Evolutionary conservation across 2,113 vertebrate genomes (phyloP).

Genomic region (Crotalus viridis): DNA sequence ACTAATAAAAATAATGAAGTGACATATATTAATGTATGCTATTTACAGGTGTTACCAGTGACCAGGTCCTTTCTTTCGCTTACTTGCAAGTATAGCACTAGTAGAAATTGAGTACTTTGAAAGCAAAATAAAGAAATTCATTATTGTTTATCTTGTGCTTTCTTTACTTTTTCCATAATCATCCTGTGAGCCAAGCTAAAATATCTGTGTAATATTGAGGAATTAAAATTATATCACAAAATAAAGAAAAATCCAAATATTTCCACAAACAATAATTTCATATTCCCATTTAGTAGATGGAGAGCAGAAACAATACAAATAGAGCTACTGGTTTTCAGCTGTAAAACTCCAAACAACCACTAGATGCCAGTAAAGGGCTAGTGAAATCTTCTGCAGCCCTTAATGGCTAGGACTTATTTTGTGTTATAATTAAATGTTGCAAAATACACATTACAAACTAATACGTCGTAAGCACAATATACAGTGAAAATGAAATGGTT

Average conservation of each 20-base stretch:
- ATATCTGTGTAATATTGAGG: background rate
- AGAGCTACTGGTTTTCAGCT: background rate
- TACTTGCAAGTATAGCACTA: too few relatives aligned
- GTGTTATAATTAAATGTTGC: background rate
- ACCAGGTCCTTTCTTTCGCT: background rate
- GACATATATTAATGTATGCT: background rate
- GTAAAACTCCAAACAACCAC: background rate
- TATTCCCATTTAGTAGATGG: background rate
- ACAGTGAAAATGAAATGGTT: background rate
- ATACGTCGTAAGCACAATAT: background rate
- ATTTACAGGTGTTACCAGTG: background rate
- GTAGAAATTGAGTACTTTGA: too few relatives aligned
- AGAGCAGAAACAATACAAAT: background rate
- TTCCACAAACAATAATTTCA: background rate
- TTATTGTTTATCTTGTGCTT: background rate
- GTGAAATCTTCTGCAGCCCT: background rate
- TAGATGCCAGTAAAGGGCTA: background rate
- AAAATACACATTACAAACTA: background rate
- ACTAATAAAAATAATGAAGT: background rate
- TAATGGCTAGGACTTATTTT: background rate
- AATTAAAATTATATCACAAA: background rate
- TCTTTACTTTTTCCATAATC: background rate
- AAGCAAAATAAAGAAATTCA: background rate
- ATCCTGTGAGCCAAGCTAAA: background rate
- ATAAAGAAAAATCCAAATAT: background rate